These are phyloP conservation scores for Diarsia dahlii DNA, from an alignment of 2,888 invertebrate species.

Conservation along the genomic window DNA sequence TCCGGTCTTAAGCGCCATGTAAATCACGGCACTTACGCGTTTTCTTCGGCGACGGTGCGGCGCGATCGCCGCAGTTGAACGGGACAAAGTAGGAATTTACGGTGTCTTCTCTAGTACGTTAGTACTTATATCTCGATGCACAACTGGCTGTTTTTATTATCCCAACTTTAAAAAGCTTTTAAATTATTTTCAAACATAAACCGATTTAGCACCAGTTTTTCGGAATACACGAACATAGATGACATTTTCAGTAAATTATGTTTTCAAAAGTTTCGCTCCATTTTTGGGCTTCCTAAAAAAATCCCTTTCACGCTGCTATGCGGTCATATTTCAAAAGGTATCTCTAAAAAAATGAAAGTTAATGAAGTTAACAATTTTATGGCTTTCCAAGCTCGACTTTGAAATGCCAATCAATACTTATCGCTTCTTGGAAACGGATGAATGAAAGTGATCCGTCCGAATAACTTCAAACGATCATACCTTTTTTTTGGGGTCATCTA, in stretches of 20 bases:
- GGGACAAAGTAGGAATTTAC: too few relatives aligned
- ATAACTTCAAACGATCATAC: neutral
- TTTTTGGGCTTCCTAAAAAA: slow-evolving; percentile 20
- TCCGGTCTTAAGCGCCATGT: too few relatives aligned
- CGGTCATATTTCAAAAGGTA: slow-evolving; percentile 50
- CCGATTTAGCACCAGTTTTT: neutral
- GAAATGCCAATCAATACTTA: slow-evolving; percentile 20
- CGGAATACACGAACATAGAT: neutral
- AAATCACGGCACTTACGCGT: too few relatives aligned
- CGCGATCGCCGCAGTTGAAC: too few relatives aligned
- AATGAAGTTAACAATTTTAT: slow-evolving; percentile 33
- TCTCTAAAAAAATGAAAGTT: slow-evolving; percentile 13
- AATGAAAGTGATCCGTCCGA: neutral
- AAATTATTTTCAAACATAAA: neutral
- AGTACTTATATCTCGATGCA: too few relatives aligned
- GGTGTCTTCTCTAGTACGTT: too few relatives aligned
- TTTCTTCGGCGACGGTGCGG: too few relatives aligned
- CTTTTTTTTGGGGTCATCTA: too few relatives aligned
- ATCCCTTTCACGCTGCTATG: neutral
- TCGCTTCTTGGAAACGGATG: neutral
- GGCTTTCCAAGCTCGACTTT: slow-evolving; percentile 28
- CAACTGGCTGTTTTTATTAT: neutral
- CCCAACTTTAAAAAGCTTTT: neutral
- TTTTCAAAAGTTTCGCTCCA: slow-evolving; percentile 1
- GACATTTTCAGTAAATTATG: slow-evolving; percentile 18